Evolutionary conservation across 2,113 vertebrate genomes (phyloP).

Genomic region (Nyctereutes procyonoides): DNA sequence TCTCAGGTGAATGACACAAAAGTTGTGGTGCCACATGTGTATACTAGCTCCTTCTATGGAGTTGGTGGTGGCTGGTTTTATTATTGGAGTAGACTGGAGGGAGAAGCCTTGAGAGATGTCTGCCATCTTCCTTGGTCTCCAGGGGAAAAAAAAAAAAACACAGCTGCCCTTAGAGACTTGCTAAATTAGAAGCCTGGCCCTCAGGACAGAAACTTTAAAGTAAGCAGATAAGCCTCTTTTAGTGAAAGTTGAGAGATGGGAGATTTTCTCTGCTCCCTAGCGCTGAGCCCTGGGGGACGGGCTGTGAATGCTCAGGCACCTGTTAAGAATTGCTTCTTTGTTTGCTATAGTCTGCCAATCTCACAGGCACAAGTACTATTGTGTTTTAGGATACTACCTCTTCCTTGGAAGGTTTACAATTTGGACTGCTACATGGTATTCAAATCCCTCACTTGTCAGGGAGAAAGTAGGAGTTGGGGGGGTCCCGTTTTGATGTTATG

Average conservation of each 20-base stretch:
- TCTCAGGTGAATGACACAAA: not conserved
- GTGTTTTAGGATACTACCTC: not conserved
- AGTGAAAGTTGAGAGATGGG: not conserved
- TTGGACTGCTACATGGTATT: not conserved
- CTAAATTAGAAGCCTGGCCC: not conserved
- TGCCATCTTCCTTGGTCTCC: not conserved
- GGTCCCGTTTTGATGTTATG: not conserved
- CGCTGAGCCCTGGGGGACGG: not conserved
- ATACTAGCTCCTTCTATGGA: not conserved
- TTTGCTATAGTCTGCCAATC: not conserved
- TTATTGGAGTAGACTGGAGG: not conserved
- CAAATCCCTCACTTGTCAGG: not conserved
- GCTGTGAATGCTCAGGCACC: not conserved
- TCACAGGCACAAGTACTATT: not conserved
- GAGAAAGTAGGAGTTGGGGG: not conserved
- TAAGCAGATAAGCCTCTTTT: not conserved
- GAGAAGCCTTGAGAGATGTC: not conserved
- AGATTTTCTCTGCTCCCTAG: not conserved
- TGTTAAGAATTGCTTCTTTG: not conserved
- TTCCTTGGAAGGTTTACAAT: not conserved
- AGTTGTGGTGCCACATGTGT: not conserved
- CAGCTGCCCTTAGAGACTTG: not conserved
- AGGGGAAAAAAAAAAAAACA: not conserved
- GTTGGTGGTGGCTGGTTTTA: not conserved
- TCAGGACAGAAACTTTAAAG: not conserved